Evolutionary conservation across 2,797 vertebrate genomes (phyloP).

Genomic region (Gallirallus australis): DNA sequence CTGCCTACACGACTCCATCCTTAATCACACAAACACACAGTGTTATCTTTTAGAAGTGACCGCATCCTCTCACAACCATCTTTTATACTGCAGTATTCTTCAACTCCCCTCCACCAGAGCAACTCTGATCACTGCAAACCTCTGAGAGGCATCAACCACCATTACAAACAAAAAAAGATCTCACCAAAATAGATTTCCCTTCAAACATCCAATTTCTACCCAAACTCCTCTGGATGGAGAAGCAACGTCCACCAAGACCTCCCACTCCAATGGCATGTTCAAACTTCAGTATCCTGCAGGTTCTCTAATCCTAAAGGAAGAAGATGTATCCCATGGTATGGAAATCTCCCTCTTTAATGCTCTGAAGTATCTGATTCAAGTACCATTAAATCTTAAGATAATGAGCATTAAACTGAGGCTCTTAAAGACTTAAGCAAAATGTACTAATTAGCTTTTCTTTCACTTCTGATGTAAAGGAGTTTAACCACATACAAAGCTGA

Average conservation of each 20-base stretch:
- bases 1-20: not conserved
- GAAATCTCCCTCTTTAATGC: not conserved
- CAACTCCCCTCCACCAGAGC: not conserved
- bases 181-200: not conserved
- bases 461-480: not conserved
- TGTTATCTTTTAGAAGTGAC: not conserved
- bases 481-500: not conserved
- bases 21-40: not conserved
- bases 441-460: not conserved
- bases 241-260: not conserved
- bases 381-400: not conserved
- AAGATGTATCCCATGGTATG: not conserved
- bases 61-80: not conserved
- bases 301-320: not conserved
- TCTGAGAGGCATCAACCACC: not conserved
- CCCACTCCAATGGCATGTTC: not conserved
- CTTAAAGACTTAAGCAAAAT: not conserved
- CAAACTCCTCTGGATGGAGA: not conserved
- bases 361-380: not conserved
- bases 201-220: not conserved
- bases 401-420: not conserved
- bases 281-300: not conserved
- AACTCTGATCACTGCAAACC: not conserved
- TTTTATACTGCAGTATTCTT: not conserved
- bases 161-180: not conserved